These are phyloP conservation scores for Meghimatium bilineatum DNA, from an alignment of 2,888 invertebrate species.

Conservation along the genomic window DNA sequence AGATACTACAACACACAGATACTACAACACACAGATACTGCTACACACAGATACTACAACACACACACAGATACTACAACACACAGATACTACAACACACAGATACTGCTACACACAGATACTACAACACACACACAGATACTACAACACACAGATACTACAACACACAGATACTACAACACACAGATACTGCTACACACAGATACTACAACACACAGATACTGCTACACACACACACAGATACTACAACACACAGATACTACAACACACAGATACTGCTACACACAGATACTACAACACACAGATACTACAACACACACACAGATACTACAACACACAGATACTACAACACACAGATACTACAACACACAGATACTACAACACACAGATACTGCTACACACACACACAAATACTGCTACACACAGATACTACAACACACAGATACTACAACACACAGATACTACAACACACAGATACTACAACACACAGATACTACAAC, in stretches of 20 bases:
- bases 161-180: too few species aligned
- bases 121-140: too few species aligned
- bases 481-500: conserved; percentile 14
- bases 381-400: conserved; percentile 16
- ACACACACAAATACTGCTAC: conserved; percentile 14
- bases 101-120: conserved; percentile 10
- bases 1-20: too few species aligned
- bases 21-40: too few species aligned
- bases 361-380: conserved; percentile 13
- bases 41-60: conserved; percentile 13
- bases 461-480: conserved; percentile 17
- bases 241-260: conserved; percentile 5
- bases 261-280: conserved; percentile 16
- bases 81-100: conserved; percentile 13
- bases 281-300: too few species aligned
- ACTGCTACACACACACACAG: conserved; percentile 13
- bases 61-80: conserved; percentile 17
- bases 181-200: conserved; percentile 13
- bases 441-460: conserved; percentile 3
- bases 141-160: conserved; percentile 13
- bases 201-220: conserved; percentile 5
- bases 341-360: conserved; percentile 10
- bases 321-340: conserved; percentile 8
- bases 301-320: conserved; percentile 9
- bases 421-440: conserved; percentile 3